Percentiles rank a stretch among this genome's conserved stretches.
These are phyloP conservation scores for Melanogrammus aeglefinus DNA, from an alignment of 2,797 vertebrate species.

Conservation along the genomic window DNA sequence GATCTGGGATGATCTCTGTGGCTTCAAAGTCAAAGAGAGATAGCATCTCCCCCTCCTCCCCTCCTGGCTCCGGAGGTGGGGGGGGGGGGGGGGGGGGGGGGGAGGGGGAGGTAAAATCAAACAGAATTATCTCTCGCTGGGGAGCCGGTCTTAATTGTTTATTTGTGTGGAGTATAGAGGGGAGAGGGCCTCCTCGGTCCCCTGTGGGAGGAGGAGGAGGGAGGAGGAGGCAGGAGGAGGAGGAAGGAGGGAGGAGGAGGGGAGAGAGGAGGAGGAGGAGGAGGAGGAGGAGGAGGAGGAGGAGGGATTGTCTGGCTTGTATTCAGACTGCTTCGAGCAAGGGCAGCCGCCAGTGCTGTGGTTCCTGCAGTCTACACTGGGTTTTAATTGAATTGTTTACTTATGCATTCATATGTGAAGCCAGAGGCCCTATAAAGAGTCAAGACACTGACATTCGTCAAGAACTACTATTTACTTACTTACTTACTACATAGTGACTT, in stretches of 20 bases:
- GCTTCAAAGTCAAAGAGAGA: conserved; percentile 40
- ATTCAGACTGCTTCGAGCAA: neutral
- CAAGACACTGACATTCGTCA: too few relatives aligned
- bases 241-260: neutral
- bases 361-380: neutral
- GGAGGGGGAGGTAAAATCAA: neutral
- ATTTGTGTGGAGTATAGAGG: neutral
- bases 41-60: conserved; percentile 43
- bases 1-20: conserved; percentile 6
- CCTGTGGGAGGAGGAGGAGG: neutral
- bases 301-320: neutral
- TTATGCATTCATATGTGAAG: neutral
- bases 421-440: too few relatives aligned
- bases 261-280: neutral
- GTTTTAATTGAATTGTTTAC: neutral
- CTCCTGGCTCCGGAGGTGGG: neutral
- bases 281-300: neutral
- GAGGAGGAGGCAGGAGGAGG: too few relatives aligned
- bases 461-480: neutral
- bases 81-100: neutral
- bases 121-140: neutral
- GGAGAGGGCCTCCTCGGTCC: neutral
- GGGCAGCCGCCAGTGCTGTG: neutral
- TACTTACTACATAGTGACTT: neutral
- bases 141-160: conserved; percentile 1